phyloP scores from a whole-genome alignment of 1,140 invertebrate species.

The Melanaphis sacchari region DNA sequence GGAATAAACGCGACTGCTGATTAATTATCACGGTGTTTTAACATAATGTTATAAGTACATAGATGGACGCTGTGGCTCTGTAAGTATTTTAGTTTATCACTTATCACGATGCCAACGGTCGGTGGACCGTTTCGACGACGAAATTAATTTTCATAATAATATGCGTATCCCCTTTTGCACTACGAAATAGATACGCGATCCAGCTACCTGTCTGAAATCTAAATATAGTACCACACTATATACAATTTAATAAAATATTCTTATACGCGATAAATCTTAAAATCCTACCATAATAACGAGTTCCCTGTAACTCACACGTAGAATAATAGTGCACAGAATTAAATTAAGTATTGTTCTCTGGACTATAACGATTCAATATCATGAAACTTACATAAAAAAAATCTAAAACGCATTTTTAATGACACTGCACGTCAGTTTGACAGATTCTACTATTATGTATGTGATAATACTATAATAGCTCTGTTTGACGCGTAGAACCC shows the following conservation, averaged over 20 bases:
- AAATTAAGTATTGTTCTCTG: background rate
- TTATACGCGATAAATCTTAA: background rate
- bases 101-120: constrained; percentile 5
- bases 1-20: background rate
- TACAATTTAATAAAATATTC: background rate
- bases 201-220: background rate
- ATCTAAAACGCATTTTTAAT: background rate
- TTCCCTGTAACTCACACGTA: background rate
- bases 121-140: background rate
- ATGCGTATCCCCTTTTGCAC: background rate
- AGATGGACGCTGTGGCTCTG: background rate
- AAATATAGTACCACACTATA: background rate
- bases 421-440: background rate
- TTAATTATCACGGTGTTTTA: background rate
- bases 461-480: no score
- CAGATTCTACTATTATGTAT: background rate
- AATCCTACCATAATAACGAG: background rate
- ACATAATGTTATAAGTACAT: background rate
- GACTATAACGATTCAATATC: background rate
- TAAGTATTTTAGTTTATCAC: background rate
- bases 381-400: background rate
- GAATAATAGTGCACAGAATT: background rate
- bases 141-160: background rate
- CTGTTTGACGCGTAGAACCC: background rate
- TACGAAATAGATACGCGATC: background rate